phyloP scores from a whole-genome alignment of 1,140 invertebrate genomes.

The Neuroterus valhalla region DNA sequence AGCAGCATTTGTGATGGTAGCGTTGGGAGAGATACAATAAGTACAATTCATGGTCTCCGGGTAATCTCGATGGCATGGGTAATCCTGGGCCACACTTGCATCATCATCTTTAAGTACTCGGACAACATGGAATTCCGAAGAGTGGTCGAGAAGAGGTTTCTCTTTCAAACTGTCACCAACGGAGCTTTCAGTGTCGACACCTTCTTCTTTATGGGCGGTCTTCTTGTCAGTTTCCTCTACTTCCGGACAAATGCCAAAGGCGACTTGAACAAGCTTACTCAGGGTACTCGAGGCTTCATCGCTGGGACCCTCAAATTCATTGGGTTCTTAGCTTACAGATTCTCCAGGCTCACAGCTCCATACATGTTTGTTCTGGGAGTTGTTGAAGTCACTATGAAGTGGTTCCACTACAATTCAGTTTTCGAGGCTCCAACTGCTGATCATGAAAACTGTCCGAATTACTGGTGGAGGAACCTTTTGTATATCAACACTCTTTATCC shows the following conservation, averaged over 20 bases:
- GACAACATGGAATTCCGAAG: conserved; percentile 88
- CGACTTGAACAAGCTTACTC: conserved; percentile 83
- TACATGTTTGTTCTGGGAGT: conserved; percentile 89
- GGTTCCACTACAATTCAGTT: conserved; percentile 86
- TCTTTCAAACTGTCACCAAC: conserved; percentile 90
- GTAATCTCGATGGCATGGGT: conserved; percentile 95
- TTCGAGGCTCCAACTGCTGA: conserved; percentile 88
- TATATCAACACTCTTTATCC: conserved; percentile 91
- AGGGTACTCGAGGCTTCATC: conserved; percentile 81
- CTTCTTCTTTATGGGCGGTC: conserved; percentile 91
- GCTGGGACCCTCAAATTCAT: conserved; percentile 84
- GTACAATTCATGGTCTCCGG: conserved; percentile 87
- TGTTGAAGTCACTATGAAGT: conserved; percentile 87
- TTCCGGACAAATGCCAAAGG: conserved; percentile 88
- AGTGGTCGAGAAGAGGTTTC: conserved; percentile 85
- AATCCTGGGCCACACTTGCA: conserved; percentile 92
- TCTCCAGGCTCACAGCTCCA: conserved; percentile 85
- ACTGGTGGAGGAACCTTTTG: conserved; percentile 90
- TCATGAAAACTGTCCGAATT: conserved; percentile 87
- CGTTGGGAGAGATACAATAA: conserved; percentile 87
- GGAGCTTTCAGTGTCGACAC: conserved; percentile 93
- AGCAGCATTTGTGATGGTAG: conserved; percentile 85
- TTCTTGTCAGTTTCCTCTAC: conserved; percentile 89
- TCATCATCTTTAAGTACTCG: conserved; percentile 88
- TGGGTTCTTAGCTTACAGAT: conserved; percentile 86